Percentiles rank a stretch among this genome's conserved stretches.
Evolutionary conservation across 2,113 vertebrate species (phyloP).

Genomic region (Corythoichthys haematopterus): DNA sequence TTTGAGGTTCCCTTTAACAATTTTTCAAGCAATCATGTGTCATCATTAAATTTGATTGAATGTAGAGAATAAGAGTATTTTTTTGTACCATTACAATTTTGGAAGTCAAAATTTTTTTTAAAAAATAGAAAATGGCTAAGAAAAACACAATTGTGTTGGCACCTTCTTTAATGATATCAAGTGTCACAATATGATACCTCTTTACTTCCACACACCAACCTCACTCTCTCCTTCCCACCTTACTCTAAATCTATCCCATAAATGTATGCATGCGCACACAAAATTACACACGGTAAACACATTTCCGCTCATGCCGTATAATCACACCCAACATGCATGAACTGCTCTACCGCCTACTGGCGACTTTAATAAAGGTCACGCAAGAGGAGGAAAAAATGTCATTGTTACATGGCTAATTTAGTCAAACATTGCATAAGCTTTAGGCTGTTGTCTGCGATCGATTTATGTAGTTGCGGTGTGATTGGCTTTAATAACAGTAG

Average conservation of each 20-base stretch:
- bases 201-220: neutral
- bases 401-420: conserved; percentile 69
- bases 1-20: too few species aligned
- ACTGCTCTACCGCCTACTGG: conserved; percentile 32
- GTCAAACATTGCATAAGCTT: conserved; percentile 57
- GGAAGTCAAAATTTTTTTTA: conserved; percentile 21
- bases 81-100: neutral
- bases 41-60: too few species aligned
- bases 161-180: conserved; percentile 35
- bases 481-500: conserved; percentile 63
- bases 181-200: conserved; percentile 26
- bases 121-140: conserved; percentile 51
- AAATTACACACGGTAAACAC: conserved; percentile 25
- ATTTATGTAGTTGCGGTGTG: conserved; percentile 64
- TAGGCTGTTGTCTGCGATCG: conserved; percentile 62
- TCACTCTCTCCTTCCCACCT: neutral
- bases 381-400: conserved; percentile 43
- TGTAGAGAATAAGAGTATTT: conserved; percentile 23
- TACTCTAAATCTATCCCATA: conserved; percentile 18
- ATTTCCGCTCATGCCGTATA: conserved; percentile 54
- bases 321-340: conserved; percentile 49
- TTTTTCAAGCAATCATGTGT: too few species aligned
- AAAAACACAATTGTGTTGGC: conserved; percentile 44
- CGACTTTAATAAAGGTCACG: conserved; percentile 63
- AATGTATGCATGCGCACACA: conserved; percentile 34